Conservation (phyloP, 2,888 invertebrate genomes). For the Leptinotarsa peninsularis region DNA sequence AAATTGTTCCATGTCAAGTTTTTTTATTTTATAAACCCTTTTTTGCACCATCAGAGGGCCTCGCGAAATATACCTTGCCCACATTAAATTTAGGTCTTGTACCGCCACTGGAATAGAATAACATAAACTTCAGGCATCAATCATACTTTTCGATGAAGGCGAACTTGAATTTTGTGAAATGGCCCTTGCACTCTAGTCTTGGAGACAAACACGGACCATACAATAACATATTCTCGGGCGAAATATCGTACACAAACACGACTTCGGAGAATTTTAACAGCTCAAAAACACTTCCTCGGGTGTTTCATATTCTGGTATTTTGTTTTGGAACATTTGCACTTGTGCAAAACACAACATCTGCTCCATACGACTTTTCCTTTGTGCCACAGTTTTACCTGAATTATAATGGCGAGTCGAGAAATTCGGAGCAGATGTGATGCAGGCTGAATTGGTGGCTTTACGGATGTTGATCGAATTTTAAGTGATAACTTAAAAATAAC, state of each 20-base stretch:
- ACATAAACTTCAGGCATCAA: too few species aligned
- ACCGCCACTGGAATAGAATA: too few species aligned
- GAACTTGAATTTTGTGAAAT: too few species aligned
- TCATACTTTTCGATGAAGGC: too few species aligned
- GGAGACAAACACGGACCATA: neutral
- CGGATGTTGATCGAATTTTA: slow-evolving; percentile 9
- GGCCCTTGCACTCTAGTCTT: too few species aligned
- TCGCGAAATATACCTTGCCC: too few species aligned
- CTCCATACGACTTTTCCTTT: slow-evolving; percentile 22
- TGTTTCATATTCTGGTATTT: slow-evolving; percentile 8
- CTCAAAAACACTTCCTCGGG: neutral
- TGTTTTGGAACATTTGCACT: slow-evolving; percentile 19
- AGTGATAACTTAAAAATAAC: slow-evolving; percentile 2
- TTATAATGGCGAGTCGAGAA: slow-evolving; percentile 19
- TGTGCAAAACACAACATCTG: slow-evolving; percentile 26
- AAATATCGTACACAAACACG: neutral
- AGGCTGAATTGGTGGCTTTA: slow-evolving; percentile 5
- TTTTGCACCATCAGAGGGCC: too few species aligned
- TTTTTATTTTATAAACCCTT: too few species aligned
- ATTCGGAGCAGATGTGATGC: slow-evolving; percentile 23
- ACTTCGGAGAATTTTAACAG: neutral
- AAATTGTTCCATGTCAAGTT: too few species aligned
- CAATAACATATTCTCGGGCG: neutral
- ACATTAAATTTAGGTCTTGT: too few species aligned
- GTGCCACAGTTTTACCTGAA: slow-evolving; percentile 21